These are phyloP conservation scores for Scotopteryx bipunctaria DNA, from an alignment of 2,888 invertebrate genomes.

Conservation along the genomic window DNA sequence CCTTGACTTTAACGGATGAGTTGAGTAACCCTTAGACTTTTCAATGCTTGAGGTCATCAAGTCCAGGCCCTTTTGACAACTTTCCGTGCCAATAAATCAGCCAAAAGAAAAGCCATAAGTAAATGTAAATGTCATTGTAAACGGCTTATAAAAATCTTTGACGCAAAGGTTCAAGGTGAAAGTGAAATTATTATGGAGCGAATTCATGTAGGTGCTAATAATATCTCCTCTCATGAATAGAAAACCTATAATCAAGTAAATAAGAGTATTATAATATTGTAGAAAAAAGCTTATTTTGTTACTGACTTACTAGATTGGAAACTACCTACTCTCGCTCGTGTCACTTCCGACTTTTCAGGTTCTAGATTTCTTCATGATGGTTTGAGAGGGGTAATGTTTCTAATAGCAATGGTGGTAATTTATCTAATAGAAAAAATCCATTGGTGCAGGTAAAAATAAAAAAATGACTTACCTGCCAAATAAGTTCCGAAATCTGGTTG, in stretches of 20 bases:
- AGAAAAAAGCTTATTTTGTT: too few relatives aligned
- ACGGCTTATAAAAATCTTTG: background rate
- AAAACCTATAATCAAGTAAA: too few relatives aligned
- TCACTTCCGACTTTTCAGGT: too few relatives aligned
- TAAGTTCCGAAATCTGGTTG: conserved; percentile 70
- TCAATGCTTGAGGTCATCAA: background rate
- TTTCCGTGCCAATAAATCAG: background rate
- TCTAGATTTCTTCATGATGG: too few relatives aligned
- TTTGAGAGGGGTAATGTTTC: too few relatives aligned
- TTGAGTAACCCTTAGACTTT: background rate
- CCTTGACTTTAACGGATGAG: background rate
- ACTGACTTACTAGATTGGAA: too few relatives aligned
- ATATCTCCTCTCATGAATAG: too few relatives aligned
- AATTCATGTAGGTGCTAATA: background rate
- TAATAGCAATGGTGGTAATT: background rate
- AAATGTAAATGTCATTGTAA: conserved; percentile 2
- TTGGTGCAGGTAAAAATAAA: too few relatives aligned
- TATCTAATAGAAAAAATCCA: background rate
- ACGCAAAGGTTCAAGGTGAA: conserved; percentile 1
- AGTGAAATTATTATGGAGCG: background rate
- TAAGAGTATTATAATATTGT: too few relatives aligned
- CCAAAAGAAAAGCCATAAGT: background rate
- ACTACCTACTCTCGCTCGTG: too few relatives aligned
- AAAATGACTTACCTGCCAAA: conserved; percentile 58
- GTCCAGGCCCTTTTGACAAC: background rate